Percentiles rank a stretch among this genome's conserved stretches.
Conservation (phyloP, 2,113 vertebrate genomes). For the Plecturocebus donacophilus region DNA sequence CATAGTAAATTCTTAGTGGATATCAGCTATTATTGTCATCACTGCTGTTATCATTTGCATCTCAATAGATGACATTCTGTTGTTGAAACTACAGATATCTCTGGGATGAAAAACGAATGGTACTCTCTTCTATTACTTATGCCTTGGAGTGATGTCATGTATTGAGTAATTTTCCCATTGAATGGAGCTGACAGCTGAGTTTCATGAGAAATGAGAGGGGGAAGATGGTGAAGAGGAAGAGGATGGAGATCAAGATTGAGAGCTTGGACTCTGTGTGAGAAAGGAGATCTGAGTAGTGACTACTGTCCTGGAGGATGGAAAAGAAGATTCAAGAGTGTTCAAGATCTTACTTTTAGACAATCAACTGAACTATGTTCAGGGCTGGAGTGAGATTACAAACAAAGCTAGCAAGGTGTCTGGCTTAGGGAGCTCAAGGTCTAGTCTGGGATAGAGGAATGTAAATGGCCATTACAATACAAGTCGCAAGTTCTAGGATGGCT, state of each 20-base stretch:
- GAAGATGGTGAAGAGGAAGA: background rate
- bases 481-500: background rate
- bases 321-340: background rate
- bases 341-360: background rate
- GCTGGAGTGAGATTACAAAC: background rate
- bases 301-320: too few relatives aligned
- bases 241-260: background rate
- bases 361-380: background rate
- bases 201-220: background rate
- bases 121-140: background rate
- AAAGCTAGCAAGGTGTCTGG: background rate
- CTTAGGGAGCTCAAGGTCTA: background rate
- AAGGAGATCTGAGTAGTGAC: background rate
- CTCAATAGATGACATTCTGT: conserved; percentile 13
- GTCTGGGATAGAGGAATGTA: rapidly evolving
- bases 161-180: background rate
- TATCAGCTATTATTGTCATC: background rate
- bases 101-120: background rate
- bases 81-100: background rate
- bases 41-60: background rate
- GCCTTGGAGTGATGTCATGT: background rate
- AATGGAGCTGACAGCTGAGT: background rate
- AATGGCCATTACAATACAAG: background rate
- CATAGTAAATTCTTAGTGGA: background rate
- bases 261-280: background rate